A percentile compares a stretch with the other conserved stretches of the same genome.
These are phyloP conservation scores for Xanthorhoe spadicearia DNA, from an alignment of 2,888 invertebrate genomes.

Conservation along the genomic window DNA sequence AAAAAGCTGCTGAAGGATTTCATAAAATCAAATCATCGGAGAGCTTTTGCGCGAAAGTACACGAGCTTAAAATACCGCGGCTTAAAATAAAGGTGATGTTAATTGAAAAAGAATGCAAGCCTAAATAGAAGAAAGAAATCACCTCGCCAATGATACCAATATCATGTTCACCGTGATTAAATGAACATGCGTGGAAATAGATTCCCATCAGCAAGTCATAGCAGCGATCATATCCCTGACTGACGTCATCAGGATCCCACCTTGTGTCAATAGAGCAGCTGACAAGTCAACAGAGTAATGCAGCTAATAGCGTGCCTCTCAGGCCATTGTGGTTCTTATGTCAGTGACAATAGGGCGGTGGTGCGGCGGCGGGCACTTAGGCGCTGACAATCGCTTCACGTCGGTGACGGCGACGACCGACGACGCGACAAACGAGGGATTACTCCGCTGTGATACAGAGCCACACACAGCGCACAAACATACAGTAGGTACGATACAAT, in stretches of 20 bases:
- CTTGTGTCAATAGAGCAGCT: constrained; percentile 14
- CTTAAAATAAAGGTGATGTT: background rate
- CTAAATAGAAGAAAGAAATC: background rate
- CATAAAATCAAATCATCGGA: background rate
- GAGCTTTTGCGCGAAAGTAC: too few species aligned
- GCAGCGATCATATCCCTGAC: constrained; percentile 8
- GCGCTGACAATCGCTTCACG: constrained; percentile 20
- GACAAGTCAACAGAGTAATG: constrained; percentile 5
- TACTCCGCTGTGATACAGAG: constrained; percentile 8
- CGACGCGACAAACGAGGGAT: constrained; percentile 20
- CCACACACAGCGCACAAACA: constrained; percentile 12
- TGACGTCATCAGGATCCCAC: constrained; percentile 7
- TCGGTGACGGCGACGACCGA: constrained; percentile 10
- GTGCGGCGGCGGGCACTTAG: background rate
- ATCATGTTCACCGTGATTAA: background rate
- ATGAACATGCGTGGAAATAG: background rate
- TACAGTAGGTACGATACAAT: background rate
- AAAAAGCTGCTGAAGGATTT: constrained; percentile 1
- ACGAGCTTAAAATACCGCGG: too few species aligned
- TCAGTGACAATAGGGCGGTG: background rate
- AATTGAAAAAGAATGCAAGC: background rate
- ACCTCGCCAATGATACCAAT: background rate
- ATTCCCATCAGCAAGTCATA: constrained; percentile 6
- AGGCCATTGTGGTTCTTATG: constrained; percentile 6
- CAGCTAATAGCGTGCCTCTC: constrained; percentile 1